Percentiles rank a stretch among this genome's conserved stretches.
Evolutionary conservation across 2,797 vertebrate species (phyloP).

Genomic region (Pseudotriccus pelzelni): DNA sequence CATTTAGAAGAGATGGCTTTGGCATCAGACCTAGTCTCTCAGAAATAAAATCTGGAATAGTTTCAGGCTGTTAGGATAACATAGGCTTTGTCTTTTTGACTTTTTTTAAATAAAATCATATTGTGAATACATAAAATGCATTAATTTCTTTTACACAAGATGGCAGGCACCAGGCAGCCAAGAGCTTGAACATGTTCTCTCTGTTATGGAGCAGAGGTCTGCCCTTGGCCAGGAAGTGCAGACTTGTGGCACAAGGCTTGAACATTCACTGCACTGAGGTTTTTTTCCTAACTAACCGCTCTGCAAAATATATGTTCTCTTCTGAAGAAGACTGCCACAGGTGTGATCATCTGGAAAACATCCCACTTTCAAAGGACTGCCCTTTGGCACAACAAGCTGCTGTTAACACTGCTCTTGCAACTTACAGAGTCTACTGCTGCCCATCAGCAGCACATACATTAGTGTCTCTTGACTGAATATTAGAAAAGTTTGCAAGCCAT

Average conservation of each 20-base stretch:
- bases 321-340: not conserved
- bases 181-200: not conserved
- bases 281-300: not conserved
- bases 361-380: not conserved
- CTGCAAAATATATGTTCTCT: not conserved
- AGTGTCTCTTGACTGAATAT: not conserved
- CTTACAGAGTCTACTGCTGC: not conserved
- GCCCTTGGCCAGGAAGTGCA: rapidly evolving
- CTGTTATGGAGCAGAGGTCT: not conserved
- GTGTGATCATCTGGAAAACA: not conserved
- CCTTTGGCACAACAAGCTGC: not conserved
- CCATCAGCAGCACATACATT: not conserved
- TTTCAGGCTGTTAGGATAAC: not conserved
- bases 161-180: not conserved
- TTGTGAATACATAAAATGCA: not conserved
- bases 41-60: not conserved
- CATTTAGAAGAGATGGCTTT: not conserved
- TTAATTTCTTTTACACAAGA: not conserved
- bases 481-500: not conserved
- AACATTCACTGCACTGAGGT: not conserved
- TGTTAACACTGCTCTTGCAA: not conserved
- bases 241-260: not conserved
- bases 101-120: not conserved
- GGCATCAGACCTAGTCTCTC: not conserved
- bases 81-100: not conserved